Evolutionary conservation across 2,888 invertebrate species (phyloP).

Genomic region (Tetheella fluctuosa): DNA sequence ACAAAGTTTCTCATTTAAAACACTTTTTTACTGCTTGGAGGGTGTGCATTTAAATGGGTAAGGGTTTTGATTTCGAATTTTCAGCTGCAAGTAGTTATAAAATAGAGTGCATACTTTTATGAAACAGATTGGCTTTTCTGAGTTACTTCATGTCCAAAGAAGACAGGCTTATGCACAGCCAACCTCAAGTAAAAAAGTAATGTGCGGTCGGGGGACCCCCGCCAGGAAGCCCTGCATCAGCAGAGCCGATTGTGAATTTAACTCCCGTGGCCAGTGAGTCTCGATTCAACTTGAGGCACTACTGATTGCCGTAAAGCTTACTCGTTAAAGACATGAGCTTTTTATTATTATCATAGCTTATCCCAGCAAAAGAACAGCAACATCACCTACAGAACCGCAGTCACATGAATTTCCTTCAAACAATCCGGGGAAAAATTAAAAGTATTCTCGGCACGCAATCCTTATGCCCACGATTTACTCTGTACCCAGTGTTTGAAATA

Average conservation of each 20-base stretch:
- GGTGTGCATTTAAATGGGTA: constrained; percentile 7
- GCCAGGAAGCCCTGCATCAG: too few species aligned
- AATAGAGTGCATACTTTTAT: not conserved
- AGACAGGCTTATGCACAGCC: too few species aligned
- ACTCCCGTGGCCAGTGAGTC: too few species aligned
- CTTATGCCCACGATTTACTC: constrained; percentile 7
- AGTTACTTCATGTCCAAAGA: not conserved
- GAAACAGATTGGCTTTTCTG: not conserved
- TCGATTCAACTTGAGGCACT: too few species aligned
- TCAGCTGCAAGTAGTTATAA: too few species aligned
- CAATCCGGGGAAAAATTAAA: constrained; percentile 8
- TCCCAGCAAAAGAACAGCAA: not conserved
- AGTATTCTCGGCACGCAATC: constrained; percentile 7
- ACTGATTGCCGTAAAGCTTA: too few species aligned
- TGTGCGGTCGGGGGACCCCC: too few species aligned
- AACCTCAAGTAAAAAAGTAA: too few species aligned
- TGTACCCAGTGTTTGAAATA: constrained; percentile 27
- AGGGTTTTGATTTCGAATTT: constrained; percentile 9
- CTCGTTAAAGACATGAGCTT: too few species aligned
- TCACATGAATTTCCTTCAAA: constrained; percentile 1
- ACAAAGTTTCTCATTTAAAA: constrained; percentile 44
- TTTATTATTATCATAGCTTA: too few species aligned
- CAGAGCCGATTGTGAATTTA: too few species aligned
- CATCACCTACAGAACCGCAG: not conserved
- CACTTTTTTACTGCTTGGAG: constrained; percentile 41